Evolutionary conservation across 2,888 invertebrate species (phyloP), one percentile per base, ranked within the genome.

Genomic region (Leptinotarsa tumamoca): DNA sequence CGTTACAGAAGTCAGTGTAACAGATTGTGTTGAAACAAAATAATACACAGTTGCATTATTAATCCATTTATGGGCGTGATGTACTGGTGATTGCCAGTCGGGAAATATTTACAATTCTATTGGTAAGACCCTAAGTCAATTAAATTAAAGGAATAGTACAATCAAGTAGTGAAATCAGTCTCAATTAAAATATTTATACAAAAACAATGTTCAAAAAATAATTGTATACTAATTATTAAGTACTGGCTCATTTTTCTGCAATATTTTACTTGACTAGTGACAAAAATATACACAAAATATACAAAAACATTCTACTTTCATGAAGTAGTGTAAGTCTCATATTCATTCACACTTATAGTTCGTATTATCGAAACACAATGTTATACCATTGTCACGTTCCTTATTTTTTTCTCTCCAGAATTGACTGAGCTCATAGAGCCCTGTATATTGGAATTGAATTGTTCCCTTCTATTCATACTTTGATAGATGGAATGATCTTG

Each of bases 381-480:
- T 89, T 89, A 91, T 78, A 92, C 92, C 91, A 91, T 92, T 61
- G 92, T 92, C 51, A 92, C 90, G 84, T 91, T 92, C 67, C 92
- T 85, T 80, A 91, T 88, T 83, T 91, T 91, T 83, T 90, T 90
- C 78, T 90, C 90, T 17, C 89, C 90, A 79, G 90, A 90, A 81
- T 90, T 91, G 52, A 91, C 91, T 3, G 91, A 91, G 79, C 89
- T 90, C 84, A 91, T 86, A 1, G 91, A 91, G 14, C 91, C 91
- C 82, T 91, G 91, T 67, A 90, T 84, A 83, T 90, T 91, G 5
- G 90, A 87, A 83, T 90, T 90, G 83, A 90, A 91, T 49, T 87
- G 87, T 23, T 89, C 88, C 72, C 86, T 88, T 56, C 89, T 83
- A 73, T 87, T 87, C 87, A 88, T 89, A 58, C 87, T 86, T 81